These are phyloP conservation scores for Caenorhabditis remanei DNA, from an alignment of 1,140 invertebrate genomes.

Conservation along the genomic window DNA sequence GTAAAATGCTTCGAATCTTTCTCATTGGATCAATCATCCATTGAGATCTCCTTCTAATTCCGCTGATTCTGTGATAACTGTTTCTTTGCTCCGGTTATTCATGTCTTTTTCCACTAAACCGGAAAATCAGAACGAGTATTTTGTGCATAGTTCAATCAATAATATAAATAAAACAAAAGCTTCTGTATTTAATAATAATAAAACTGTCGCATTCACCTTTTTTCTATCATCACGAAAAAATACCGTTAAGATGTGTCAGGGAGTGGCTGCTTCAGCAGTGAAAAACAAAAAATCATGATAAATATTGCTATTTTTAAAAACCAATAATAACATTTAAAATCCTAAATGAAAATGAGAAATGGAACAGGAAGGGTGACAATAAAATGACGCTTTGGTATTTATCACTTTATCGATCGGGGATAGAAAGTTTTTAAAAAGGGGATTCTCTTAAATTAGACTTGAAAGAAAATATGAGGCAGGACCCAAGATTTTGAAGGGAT, in stretches of 20 bases:
- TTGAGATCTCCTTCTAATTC: constrained; percentile 29
- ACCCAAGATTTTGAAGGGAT: neutral
- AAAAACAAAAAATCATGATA: neutral
- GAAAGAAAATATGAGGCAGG: constrained; percentile 1
- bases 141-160: neutral
- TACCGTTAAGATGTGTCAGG: neutral
- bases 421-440: neutral
- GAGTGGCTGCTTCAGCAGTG: neutral
- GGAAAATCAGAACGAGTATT: constrained; percentile 43
- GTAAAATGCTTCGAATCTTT: neutral
- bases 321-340: constrained; percentile 31
- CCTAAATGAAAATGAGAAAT: constrained; percentile 12
- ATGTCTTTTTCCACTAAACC: constrained; percentile 13
- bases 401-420: constrained; percentile 29
- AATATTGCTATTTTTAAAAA: constrained; percentile 18
- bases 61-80: constrained; percentile 17
- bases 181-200: neutral
- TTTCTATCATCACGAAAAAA: neutral
- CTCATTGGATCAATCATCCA: neutral
- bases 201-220: neutral
- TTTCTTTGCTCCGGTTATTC: constrained; percentile 28
- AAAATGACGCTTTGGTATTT: constrained; percentile 15
- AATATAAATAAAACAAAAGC: neutral
- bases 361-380: constrained; percentile 16
- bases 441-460: neutral